Evolutionary conservation across 1,140 invertebrate species (phyloP).

Genomic region (Protaetia brevitarsis): DNA sequence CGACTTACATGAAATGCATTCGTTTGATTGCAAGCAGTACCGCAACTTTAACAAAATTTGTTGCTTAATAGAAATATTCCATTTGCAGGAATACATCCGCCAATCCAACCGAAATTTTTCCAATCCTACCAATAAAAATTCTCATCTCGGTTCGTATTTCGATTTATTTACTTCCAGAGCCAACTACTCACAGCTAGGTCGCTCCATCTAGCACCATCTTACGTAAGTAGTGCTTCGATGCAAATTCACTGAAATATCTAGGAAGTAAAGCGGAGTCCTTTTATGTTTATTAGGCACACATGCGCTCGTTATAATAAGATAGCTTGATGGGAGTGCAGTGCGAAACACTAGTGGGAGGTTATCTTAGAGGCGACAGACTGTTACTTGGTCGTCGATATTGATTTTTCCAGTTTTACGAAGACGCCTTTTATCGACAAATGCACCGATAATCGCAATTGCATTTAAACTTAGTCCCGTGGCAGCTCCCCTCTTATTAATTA

Average conservation of each 20-base stretch:
- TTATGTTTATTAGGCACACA: neutral
- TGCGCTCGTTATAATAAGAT: neutral
- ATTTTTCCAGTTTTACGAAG: neutral
- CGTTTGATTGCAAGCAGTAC: too few species aligned
- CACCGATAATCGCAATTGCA: conserved; percentile 8
- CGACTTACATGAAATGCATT: too few species aligned
- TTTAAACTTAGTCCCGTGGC: neutral
- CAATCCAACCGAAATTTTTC: too few species aligned
- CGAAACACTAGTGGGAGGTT: neutral
- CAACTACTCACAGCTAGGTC: too few species aligned
- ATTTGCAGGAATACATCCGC: too few species aligned
- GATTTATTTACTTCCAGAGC: too few species aligned
- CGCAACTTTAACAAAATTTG: too few species aligned
- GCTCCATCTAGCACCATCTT: neutral
- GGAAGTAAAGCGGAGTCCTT: neutral
- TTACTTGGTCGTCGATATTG: neutral
- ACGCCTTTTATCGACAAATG: neutral
- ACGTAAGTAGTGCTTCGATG: neutral
- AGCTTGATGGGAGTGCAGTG: neutral
- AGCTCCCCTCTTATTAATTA: conserved; percentile 8
- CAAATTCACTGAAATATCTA: neutral
- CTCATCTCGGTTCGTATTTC: too few species aligned
- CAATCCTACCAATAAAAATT: too few species aligned
- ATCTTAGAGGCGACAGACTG: neutral
- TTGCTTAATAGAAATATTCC: too few species aligned